phyloP scores from a whole-genome alignment of 2,113 vertebrate species.

The Mesoclemmys tuberculata region DNA sequence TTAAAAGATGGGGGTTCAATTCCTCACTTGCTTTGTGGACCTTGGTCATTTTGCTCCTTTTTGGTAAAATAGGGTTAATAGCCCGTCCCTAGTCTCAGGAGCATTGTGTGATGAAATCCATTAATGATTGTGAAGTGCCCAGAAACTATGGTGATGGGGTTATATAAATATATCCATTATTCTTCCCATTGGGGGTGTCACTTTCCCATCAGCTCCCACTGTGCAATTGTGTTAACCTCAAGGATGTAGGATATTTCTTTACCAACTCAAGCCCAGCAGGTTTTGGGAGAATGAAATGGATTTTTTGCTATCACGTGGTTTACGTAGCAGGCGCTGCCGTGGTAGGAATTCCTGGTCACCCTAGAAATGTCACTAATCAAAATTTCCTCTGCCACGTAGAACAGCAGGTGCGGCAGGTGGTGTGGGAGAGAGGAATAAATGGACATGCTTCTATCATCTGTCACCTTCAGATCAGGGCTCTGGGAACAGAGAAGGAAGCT shows the following conservation, averaged over 20 bases:
- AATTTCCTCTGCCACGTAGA: not conserved
- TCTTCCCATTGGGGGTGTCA: not conserved
- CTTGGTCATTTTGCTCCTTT: too few species aligned
- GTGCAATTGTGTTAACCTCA: too few species aligned
- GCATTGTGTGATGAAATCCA: too few species aligned
- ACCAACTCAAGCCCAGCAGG: not conserved
- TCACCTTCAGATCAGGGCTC: not conserved
- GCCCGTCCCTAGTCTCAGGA: too few species aligned
- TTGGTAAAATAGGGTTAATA: too few species aligned
- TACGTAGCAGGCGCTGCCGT: rapidly evolving
- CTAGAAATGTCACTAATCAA: not conserved
- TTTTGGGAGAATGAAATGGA: not conserved
- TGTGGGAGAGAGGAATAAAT: rapidly evolving
- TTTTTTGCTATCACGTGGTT: not conserved
- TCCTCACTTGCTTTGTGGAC: too few species aligned
- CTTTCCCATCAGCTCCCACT: not conserved
- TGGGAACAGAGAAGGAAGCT: not conserved
- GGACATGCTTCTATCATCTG: not conserved
- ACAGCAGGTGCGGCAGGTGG: not conserved
- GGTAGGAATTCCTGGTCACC: not conserved
- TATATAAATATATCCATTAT: too few species aligned
- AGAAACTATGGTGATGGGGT: too few species aligned
- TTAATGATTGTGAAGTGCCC: too few species aligned
- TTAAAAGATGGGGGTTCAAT: too few species aligned
- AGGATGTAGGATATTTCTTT: not conserved